Percentiles rank a stretch among this genome's conserved stretches.
These are phyloP conservation scores for Lordiphosa andalusiaca DNA, from an alignment of 2,888 invertebrate genomes.

Conservation along the genomic window DNA sequence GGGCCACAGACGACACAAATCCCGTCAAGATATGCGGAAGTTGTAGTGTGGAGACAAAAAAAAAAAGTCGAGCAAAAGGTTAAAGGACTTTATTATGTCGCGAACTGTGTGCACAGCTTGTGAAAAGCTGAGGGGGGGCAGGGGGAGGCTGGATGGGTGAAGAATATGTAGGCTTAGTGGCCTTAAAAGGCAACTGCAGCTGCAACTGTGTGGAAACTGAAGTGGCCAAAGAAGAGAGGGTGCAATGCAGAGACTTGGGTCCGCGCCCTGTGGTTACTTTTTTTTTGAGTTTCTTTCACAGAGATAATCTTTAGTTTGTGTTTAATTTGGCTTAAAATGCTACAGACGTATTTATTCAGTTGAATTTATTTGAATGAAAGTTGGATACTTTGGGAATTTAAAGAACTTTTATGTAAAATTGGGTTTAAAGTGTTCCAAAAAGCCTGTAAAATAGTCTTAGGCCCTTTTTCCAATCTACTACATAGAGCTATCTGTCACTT, in stretches of 20 bases:
- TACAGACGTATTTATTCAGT: conserved; percentile 13
- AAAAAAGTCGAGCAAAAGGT: conserved; percentile 53
- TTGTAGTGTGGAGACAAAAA: conserved; percentile 16
- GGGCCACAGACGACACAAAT: conserved; percentile 7
- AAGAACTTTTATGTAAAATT: no score
- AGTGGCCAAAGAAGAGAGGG: conserved; percentile 6
- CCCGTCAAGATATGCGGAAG: conserved; percentile 53
- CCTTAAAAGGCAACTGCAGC: conserved; percentile 44
- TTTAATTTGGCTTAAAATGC: conserved; percentile 16
- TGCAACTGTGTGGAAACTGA: conserved; percentile 8
- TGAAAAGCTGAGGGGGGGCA: not conserved
- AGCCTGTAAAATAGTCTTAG: no score
- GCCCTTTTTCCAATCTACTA: no score
- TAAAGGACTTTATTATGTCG: conserved; percentile 56
- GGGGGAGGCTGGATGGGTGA: not conserved
- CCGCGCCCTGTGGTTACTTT: not conserved
- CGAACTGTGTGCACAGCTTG: conserved; percentile 11
- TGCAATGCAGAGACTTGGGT: not conserved
- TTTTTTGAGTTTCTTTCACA: conserved; percentile 9
- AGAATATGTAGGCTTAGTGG: conserved; percentile 23
- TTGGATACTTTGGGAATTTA: not conserved
- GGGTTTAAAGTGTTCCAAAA: no score
- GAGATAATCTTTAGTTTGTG: conserved; percentile 6
- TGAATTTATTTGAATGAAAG: conserved; percentile 2
- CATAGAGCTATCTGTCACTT: no score